Conservation (phyloP, 2,888 invertebrate species). For the Lasius platythorax region DNA sequence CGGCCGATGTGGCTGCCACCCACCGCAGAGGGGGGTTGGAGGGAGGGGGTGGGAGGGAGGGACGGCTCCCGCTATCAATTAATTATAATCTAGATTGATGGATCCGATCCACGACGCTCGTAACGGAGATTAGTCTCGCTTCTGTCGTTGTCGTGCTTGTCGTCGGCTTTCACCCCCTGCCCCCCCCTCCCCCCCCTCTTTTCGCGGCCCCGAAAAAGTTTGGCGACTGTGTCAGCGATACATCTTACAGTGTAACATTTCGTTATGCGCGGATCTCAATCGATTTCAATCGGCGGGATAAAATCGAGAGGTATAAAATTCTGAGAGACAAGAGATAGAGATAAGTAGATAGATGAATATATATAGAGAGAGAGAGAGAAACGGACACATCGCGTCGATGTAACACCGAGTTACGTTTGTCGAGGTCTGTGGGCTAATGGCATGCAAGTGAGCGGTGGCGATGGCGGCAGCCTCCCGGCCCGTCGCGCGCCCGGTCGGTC, state of each 20-base stretch:
- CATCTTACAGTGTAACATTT: not conserved
- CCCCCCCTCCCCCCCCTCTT: not conserved
- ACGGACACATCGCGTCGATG: conserved; percentile 51
- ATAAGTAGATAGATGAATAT: conserved; percentile 48
- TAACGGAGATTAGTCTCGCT: conserved; percentile 85
- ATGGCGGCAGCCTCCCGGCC: conserved; percentile 73
- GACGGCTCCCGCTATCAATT: conserved; percentile 84
- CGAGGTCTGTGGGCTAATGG: conserved; percentile 86
- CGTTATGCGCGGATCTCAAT: not conserved
- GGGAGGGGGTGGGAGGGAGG: conserved; percentile 60
- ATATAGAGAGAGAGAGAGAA: conserved; percentile 35
- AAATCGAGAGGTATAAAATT: not conserved
- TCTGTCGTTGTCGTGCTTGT: conserved; percentile 78
- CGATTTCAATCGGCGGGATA: not conserved
- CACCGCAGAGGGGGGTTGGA: conserved; percentile 63
- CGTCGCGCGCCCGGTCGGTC: conserved; percentile 80
- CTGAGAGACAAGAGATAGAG: conserved; percentile 36
- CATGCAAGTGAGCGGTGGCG: conserved; percentile 82
- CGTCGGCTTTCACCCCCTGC: conserved; percentile 6
- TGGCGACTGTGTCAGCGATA: not conserved
- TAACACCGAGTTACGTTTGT: conserved; percentile 73
- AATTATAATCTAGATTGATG: conserved; percentile 86
- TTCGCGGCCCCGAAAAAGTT: conserved; percentile 5
- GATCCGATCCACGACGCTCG: conserved; percentile 82
- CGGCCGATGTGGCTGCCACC: conserved; percentile 71